Base-by-base conservation (phyloP, 2,113 vertebrate species). In the Perccottus glenii region DNA sequence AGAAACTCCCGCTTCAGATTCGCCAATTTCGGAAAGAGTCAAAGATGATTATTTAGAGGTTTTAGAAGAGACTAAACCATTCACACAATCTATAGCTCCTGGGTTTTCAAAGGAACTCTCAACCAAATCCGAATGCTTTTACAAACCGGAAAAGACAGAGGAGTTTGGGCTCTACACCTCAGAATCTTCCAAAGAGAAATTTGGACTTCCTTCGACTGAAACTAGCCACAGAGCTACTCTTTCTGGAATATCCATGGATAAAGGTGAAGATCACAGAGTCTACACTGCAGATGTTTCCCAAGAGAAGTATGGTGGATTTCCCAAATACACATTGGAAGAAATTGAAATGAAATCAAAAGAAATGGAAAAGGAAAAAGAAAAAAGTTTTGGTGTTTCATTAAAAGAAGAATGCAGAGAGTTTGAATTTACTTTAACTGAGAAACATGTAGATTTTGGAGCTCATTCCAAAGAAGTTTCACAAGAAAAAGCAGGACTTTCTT, bases 41-140 rank as follows among this genome's bases (percentile, higher is more conserved):
- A 94, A 94, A 77, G 94, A 97, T 15, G 94, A 96, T 60, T 98
- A 97, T 77, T 78, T 99, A 50, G 96, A 98, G 80, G 97, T 98
- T 36, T 95, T 89, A 27, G 90, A 94, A 64, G 93, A 94, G 72
- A 78, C 82, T 43, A 92, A 91, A 66, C 62, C 90, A 4, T 91
- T 92, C 60, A 81, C 89, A 12, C 56, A 82, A 1, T 67, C 75
- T 8, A 66, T 82, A 2, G 55, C 85, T 15, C 27, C 82, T 11
- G 48, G 65, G 5, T 61, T 65, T 36, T 49, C 19, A 42, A 84
- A 84, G 91, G 85, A 59, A 75, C 73, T 48, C 73, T 49, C 84
- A 94, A 77, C 85, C 94, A 87, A 91, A 91, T 49, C 78, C 3
- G 89, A 90, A 6, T 89, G 84, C 73, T 91, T 93, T 61, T 91